These are phyloP conservation scores for Eledona agricola DNA, from an alignment of 2,888 invertebrate species.

Conservation along the genomic window DNA sequence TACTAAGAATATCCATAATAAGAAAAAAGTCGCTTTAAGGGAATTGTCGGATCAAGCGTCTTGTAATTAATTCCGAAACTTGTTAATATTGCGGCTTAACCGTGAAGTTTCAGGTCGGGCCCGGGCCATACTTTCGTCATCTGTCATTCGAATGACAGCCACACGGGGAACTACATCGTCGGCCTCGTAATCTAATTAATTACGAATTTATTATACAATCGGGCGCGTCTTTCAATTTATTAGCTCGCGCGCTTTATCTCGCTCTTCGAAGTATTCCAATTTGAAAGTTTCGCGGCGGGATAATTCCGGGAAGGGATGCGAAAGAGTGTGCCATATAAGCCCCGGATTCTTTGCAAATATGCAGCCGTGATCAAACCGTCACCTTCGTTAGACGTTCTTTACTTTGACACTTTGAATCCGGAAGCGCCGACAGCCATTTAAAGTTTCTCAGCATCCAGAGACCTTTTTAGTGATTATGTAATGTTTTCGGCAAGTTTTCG, in stretches of 20 bases:
- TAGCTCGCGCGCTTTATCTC: conserved; percentile 13
- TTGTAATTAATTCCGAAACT: conserved; percentile 30
- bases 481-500: no score
- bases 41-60: conserved; percentile 14
- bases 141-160: conserved; percentile 28
- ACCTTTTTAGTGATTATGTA: no score
- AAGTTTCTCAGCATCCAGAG: no score
- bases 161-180: conserved; percentile 25
- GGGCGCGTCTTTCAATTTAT: conserved; percentile 30
- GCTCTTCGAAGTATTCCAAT: conserved; percentile 27
- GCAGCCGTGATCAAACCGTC: no score
- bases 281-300: conserved; percentile 25
- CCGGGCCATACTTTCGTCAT: conserved; percentile 24
- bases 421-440: no score
- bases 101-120: conserved; percentile 21
- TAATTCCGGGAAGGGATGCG: conserved; percentile 9
- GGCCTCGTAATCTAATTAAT: conserved; percentile 26
- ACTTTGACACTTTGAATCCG: no score
- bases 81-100: conserved; percentile 27
- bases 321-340: conserved; percentile 6
- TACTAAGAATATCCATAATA: no score
- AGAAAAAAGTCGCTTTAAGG: conserved; percentile 2
- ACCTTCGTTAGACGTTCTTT: no score
- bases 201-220: conserved; percentile 28
- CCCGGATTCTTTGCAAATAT: conserved; percentile 14